Evolutionary conservation across 1,140 invertebrate species (phyloP).

Genomic region (Apis mellifera): DNA sequence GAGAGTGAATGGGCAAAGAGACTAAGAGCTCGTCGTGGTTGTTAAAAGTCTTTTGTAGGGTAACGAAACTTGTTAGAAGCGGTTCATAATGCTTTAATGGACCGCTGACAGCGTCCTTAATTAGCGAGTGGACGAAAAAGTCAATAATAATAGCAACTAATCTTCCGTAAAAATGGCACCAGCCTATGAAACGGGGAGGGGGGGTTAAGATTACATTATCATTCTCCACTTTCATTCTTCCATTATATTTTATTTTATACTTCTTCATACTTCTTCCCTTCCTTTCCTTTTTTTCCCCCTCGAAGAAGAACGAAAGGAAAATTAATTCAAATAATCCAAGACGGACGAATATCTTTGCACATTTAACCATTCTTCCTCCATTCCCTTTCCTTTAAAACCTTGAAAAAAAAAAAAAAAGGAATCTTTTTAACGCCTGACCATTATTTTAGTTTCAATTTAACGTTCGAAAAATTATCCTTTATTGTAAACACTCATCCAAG

Average conservation of each 20-base stretch:
- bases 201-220: background rate
- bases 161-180: background rate
- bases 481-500: too few species aligned
- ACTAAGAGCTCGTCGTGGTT: conserved; percentile 9
- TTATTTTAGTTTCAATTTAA: too few species aligned
- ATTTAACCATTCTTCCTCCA: too few species aligned
- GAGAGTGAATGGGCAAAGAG: background rate
- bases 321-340: too few species aligned
- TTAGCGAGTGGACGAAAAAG: conserved; percentile 37
- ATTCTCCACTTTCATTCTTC: background rate
- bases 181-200: background rate
- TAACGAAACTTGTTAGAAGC: conserved; percentile 32
- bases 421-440: too few species aligned
- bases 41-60: conserved; percentile 32
- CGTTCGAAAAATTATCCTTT: too few species aligned
- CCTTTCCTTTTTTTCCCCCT: too few species aligned
- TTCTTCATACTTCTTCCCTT: background rate
- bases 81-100: conserved; percentile 49
- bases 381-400: too few species aligned
- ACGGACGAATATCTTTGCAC: too few species aligned
- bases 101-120: conserved; percentile 48
- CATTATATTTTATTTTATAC: background rate
- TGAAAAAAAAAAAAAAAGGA: too few species aligned
- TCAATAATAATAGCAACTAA: conserved; percentile 48
- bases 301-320: too few species aligned